These are phyloP conservation scores for Arvicanthis niloticus DNA, from an alignment of 2,113 vertebrate species.

Conservation along the genomic window DNA sequence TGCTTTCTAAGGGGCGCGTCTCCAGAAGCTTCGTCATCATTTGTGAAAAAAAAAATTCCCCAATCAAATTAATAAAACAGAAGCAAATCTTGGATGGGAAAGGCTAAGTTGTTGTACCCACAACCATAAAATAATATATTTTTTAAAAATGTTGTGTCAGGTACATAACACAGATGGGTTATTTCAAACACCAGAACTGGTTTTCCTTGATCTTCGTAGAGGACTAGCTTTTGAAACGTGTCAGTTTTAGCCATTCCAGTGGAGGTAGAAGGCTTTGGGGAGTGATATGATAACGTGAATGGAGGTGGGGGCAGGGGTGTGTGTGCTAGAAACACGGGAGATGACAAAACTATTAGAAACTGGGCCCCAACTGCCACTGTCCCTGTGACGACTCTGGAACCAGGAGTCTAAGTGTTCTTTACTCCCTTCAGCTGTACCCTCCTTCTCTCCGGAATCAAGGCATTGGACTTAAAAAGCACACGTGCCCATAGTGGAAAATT, in stretches of 20 bases:
- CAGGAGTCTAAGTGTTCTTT: not conserved
- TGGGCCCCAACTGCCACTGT: not conserved
- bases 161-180: not conserved
- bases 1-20: not conserved
- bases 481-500: not conserved
- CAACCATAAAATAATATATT: not conserved
- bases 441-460: not conserved
- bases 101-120: constrained; percentile 7
- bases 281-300: not conserved
- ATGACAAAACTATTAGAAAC: not conserved
- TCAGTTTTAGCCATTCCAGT: not conserved
- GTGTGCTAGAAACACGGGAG: not conserved
- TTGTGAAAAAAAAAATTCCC: not conserved
- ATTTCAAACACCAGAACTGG: not conserved
- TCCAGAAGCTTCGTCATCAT: not conserved
- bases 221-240: not conserved
- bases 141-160: not conserved
- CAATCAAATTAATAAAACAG: not conserved
- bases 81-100: constrained; percentile 22
- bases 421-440: not conserved
- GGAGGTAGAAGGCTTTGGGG: not conserved
- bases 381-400: not conserved
- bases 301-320: accelerated
- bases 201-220: not conserved
- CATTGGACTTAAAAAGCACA: not conserved